A percentile compares a stretch with the other conserved stretches of the same genome.
Conservation (phyloP, 2,113 vertebrate genomes). For the Helogale parvula region DNA sequence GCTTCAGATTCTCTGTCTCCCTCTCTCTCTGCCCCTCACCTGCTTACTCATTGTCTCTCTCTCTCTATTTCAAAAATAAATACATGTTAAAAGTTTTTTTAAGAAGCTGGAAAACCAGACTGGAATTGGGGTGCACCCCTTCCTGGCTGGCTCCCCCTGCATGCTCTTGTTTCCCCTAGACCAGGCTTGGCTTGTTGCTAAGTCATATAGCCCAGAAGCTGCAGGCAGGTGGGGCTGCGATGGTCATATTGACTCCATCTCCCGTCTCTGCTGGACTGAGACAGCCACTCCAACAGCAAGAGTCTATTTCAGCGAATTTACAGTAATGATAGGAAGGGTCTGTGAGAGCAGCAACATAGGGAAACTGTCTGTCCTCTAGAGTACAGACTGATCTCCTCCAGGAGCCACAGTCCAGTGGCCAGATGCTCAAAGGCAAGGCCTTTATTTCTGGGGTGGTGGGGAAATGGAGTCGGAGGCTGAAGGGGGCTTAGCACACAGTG, state of each 20-base stretch:
- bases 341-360: slow-evolving; percentile 61
- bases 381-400: not conserved
- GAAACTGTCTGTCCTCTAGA: not conserved
- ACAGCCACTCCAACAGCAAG: slow-evolving; percentile 62
- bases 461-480: not conserved
- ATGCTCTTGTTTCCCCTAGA: not conserved
- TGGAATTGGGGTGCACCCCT: not conserved
- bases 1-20: too few species aligned
- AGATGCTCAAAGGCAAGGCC: not conserved
- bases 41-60: too few species aligned
- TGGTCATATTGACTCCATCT: not conserved
- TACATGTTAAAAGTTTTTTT: too few species aligned
- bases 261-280: not conserved
- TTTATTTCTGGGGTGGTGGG: not conserved
- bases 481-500: not conserved
- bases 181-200: slow-evolving; percentile 15
- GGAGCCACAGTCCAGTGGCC: not conserved
- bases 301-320: slow-evolving; percentile 71
- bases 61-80: too few species aligned
- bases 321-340: slow-evolving; percentile 57
- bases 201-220: slow-evolving; percentile 39
- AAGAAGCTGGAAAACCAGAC: not conserved
- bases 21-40: too few species aligned
- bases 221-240: not conserved
- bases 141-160: not conserved